phyloP scores from a whole-genome alignment of 2,113 vertebrate species.

The Phocoena phocoena region DNA sequence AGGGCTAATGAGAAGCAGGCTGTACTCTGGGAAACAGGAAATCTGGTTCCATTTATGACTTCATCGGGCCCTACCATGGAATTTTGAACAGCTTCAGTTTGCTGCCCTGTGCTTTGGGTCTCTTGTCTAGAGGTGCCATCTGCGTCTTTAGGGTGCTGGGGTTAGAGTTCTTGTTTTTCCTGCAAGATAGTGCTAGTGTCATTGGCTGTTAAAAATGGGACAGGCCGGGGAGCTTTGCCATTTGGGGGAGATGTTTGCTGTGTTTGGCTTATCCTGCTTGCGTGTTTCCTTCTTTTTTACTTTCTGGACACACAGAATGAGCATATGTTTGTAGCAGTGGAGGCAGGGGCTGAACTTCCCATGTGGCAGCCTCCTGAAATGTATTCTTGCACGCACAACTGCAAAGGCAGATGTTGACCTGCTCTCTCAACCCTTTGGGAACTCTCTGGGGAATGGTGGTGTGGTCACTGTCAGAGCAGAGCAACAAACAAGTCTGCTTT shows the following conservation, averaged over 20 bases:
- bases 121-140: not conserved
- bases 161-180: not conserved
- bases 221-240: not conserved
- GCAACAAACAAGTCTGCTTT: not conserved
- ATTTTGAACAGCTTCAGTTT: not conserved
- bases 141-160: not conserved
- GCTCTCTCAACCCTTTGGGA: not conserved
- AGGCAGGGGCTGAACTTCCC: not conserved
- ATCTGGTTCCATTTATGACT: slow-evolving; percentile 8
- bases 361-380: not conserved
- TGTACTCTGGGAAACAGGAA: not conserved
- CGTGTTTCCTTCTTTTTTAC: not conserved
- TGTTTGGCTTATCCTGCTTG: not conserved
- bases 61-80: not conserved
- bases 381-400: not conserved
- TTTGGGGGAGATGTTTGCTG: not conserved
- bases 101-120: not conserved
- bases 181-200: not conserved
- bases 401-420: not conserved
- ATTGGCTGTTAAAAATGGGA: not conserved
- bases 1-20: not conserved
- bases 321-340: not conserved
- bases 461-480: not conserved
- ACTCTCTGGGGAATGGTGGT: not conserved
- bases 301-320: not conserved